Percentiles rank a stretch among this genome's conserved stretches.
These are phyloP conservation scores for Plagiodera versicolora DNA, from an alignment of 2,888 invertebrate genomes.

Conservation along the genomic window DNA sequence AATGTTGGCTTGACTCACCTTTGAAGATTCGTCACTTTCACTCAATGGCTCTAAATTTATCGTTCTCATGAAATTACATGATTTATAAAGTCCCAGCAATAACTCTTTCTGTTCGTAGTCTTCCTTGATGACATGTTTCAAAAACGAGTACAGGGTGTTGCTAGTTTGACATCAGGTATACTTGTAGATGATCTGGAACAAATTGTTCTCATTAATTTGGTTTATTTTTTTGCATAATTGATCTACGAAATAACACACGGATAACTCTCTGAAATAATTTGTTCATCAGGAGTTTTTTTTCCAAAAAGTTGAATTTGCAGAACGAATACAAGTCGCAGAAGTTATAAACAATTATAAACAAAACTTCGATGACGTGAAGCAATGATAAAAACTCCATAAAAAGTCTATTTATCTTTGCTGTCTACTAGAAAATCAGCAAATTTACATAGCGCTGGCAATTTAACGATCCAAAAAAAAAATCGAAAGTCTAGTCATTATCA, in stretches of 20 bases:
- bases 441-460: not conserved
- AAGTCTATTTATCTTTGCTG: not conserved
- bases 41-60: conserved; percentile 1
- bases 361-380: not conserved
- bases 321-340: not conserved
- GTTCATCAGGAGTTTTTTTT: too few species aligned
- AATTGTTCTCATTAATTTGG: too few species aligned
- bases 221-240: too few species aligned
- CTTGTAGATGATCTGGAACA: conserved; percentile 3
- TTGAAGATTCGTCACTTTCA: conserved; percentile 1
- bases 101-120: conserved; percentile 17
- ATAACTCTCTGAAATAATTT: too few species aligned
- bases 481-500: conserved; percentile 29
- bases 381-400: not conserved
- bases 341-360: not conserved
- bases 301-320: too few species aligned
- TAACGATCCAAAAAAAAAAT: not conserved
- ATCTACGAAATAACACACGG: too few species aligned
- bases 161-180: not conserved
- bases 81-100: conserved; percentile 22
- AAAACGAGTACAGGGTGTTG: not conserved
- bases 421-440: not conserved
- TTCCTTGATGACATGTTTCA: conserved; percentile 22
- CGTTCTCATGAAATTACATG: conserved; percentile 22
- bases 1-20: too few species aligned